Evolutionary conservation across 2,797 vertebrate species (phyloP), one percentile per base, ranked within the genome.

Genomic region (Falco biarmicus): DNA sequence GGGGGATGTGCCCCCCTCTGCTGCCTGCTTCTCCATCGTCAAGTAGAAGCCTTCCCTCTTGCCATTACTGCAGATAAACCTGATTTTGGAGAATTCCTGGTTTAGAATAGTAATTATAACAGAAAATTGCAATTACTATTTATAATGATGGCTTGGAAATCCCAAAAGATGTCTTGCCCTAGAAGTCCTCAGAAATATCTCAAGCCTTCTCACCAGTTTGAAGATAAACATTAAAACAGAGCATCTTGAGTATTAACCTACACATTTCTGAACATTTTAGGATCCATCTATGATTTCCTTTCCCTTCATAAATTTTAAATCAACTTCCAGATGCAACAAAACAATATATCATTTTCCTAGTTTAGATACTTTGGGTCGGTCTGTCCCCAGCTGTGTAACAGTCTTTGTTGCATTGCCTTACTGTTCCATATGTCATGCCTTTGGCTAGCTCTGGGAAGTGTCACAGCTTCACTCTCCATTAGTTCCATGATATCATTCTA

Each of bases 371-470:
- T 28, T 41, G 47, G 9, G 47, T 20, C 25, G 13, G 15, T n/a
- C 61, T 28, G 8, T 1, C 19, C 3, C 15, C 22, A 7, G 8
- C 32, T 70, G 15, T 5, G 0, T 70, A 76, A 50, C 9, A 24
- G 12, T 71, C 32, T 79, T 57, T 53, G 13, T 71, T 93, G 34
- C 5, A 2, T 22, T 84, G 45, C 26, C 45, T 82, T 88, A 37
- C 15, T 77, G 6, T 61, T 87, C 85, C 92, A 95, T 93, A 85
- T 89, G 85, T 78, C 43, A 26, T 89, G 94, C 89, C 87, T 86
- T 84, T 95, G 84, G 84, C 88, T 90, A 95, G 59, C 84, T 96
- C 56, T 84, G 78, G 84, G 48, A 94, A 76, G 64, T 59, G 59
- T 53, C 66, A 56, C 47, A 77, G 39, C 48, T 95, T 95, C 56